phyloP scores from a whole-genome alignment of 2,888 invertebrate genomes.

The Cremastinae sp. region DNA sequence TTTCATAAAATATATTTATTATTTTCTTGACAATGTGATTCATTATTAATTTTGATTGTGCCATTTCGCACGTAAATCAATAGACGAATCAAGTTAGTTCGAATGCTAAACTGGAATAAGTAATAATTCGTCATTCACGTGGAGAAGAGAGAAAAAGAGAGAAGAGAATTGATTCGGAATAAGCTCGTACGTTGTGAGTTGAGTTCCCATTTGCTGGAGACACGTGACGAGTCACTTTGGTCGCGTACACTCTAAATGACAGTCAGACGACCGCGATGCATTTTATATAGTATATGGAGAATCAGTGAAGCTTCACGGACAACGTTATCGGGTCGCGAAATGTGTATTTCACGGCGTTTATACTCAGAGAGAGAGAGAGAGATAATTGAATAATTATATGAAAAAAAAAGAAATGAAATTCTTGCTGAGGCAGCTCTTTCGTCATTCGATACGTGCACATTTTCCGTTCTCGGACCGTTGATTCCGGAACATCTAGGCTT shows the following conservation, averaged over 20 bases:
- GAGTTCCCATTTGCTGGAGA: constrained; percentile 48
- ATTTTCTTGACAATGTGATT: too few relatives aligned
- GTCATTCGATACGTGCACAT: constrained; percentile 20
- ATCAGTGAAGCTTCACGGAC: constrained; percentile 15
- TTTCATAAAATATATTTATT: too few relatives aligned
- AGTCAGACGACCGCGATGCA: constrained; percentile 14
- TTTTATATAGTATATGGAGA: constrained; percentile 17
- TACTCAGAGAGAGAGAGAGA: neutral
- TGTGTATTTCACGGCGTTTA: neutral
- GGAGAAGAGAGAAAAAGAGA: constrained; percentile 17
- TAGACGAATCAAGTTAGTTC: too few relatives aligned
- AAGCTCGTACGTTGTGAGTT: neutral
- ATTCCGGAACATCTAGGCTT: constrained; percentile 9
- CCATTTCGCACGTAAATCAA: too few relatives aligned
- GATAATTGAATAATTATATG: too few relatives aligned
- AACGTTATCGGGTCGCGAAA: neutral
- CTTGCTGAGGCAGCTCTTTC: too few relatives aligned
- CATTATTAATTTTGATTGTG: too few relatives aligned
- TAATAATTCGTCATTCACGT: too few relatives aligned
- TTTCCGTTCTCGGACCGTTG: constrained; percentile 27
- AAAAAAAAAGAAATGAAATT: neutral
- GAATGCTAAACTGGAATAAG: too few relatives aligned
- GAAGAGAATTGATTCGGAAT: neutral
- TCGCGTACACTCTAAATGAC: constrained; percentile 22
- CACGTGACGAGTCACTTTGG: constrained; percentile 57